Percentiles rank a stretch among this genome's conserved stretches.
These are phyloP conservation scores for Aldabrachelys gigantea DNA, from an alignment of 2,113 vertebrate species.

Conservation along the genomic window DNA sequence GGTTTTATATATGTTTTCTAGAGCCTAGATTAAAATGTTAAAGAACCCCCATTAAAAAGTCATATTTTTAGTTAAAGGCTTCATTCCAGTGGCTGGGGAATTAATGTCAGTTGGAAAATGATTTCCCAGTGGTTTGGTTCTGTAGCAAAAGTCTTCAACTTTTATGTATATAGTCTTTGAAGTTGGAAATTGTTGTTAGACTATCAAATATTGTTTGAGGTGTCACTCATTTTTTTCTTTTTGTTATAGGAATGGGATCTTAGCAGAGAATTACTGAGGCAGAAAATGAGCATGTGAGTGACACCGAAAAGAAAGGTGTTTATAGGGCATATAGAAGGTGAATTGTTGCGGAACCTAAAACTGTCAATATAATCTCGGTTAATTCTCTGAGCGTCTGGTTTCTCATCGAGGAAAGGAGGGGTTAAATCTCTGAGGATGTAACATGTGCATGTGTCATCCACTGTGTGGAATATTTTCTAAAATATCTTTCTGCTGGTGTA, in stretches of 20 bases:
- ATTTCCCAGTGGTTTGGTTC: slow-evolving; percentile 85
- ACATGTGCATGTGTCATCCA: slow-evolving; percentile 47
- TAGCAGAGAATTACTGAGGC: slow-evolving; percentile 72
- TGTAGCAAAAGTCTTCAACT: slow-evolving; percentile 87
- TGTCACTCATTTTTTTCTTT: slow-evolving; percentile 83
- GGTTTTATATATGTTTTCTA: slow-evolving; percentile 51
- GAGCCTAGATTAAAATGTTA: slow-evolving; percentile 81
- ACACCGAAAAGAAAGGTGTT: slow-evolving; percentile 79
- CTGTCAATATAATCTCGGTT: slow-evolving; percentile 61
- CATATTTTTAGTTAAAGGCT: slow-evolving; percentile 77
- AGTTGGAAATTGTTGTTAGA: slow-evolving; percentile 87
- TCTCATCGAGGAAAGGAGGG: slow-evolving; percentile 56
- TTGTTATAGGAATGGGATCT: slow-evolving; percentile 75
- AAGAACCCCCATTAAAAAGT: slow-evolving; percentile 76
- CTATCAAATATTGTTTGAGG: slow-evolving; percentile 86
- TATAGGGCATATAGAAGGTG: slow-evolving; percentile 71
- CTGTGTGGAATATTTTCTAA: slow-evolving; percentile 51
- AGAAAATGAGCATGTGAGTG: slow-evolving; percentile 75
- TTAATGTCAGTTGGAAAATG: slow-evolving; percentile 84
- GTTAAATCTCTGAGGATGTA: slow-evolving; percentile 65
- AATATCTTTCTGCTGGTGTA: slow-evolving; percentile 60
- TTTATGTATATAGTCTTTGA: slow-evolving; percentile 87
- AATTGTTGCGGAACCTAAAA: slow-evolving; percentile 79
- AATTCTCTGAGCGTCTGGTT: slow-evolving; percentile 63
- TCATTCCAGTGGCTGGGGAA: slow-evolving; percentile 78